These are phyloP conservation scores for Pelosia muscerda DNA, from an alignment of 2,888 invertebrate genomes.

Conservation along the genomic window DNA sequence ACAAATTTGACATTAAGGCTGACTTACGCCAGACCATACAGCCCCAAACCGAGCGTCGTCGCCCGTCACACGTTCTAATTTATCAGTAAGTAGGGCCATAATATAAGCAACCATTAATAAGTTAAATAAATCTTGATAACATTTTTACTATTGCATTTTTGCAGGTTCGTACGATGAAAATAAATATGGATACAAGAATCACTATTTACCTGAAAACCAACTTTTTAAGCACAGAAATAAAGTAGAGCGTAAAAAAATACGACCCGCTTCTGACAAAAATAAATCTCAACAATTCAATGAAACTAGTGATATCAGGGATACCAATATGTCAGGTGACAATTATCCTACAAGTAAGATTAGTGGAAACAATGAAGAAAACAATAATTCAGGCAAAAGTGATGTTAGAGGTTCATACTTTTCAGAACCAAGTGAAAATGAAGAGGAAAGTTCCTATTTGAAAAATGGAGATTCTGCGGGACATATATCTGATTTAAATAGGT, in stretches of 20 bases:
- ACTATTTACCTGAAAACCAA: conserved; percentile 48
- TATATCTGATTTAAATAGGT: neutral
- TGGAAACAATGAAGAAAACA: neutral
- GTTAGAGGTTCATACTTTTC: neutral
- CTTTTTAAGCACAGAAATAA: conserved; percentile 11
- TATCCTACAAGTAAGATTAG: neutral
- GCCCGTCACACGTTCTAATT: no score
- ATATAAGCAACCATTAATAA: neutral
- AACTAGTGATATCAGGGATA: neutral
- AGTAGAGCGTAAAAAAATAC: neutral
- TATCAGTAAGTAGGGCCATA: neutral
- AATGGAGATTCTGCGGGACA: no score
- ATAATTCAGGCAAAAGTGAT: neutral
- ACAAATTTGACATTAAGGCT: no score
- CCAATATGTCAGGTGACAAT: neutral
- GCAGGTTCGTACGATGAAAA: conserved; percentile 74
- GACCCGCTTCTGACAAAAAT: conserved; percentile 26
- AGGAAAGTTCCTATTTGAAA: neutral
- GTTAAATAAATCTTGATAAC: neutral
- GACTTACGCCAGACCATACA: no score
- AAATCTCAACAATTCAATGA: conserved; percentile 13
- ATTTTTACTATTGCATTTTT: conserved; percentile 22
- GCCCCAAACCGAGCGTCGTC: no score
- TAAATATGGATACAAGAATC: conserved; percentile 74
- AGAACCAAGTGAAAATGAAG: neutral